These are phyloP conservation scores for Cydia amplana DNA, from an alignment of 1,140 invertebrate species.

Conservation along the genomic window DNA sequence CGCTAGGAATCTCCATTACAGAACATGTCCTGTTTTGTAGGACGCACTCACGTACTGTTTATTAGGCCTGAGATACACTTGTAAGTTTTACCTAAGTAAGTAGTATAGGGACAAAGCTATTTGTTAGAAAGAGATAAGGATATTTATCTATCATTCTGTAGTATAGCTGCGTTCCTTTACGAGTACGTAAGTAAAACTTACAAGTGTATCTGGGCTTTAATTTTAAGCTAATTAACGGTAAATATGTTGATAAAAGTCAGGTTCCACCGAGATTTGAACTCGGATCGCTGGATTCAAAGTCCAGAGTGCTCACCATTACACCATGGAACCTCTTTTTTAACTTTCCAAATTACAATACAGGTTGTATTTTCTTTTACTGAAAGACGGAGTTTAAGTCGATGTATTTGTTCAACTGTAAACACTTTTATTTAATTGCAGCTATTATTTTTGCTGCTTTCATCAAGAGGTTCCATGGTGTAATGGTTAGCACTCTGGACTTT, in stretches of 20 bases:
- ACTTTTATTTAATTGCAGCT: background rate
- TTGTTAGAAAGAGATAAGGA: too few species aligned
- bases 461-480: slow-evolving; percentile 21
- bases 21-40: too few species aligned
- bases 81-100: too few species aligned
- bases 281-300: slow-evolving; percentile 35
- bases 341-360: background rate
- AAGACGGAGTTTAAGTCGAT: background rate
- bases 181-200: too few species aligned
- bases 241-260: background rate
- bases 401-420: slow-evolving; percentile 13
- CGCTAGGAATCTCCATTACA: too few species aligned
- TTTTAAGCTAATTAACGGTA: slow-evolving; percentile 16
- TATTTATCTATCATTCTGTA: too few species aligned
- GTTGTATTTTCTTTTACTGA: too few species aligned
- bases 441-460: background rate
- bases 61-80: too few species aligned
- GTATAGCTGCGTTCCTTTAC: too few species aligned
- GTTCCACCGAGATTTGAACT: slow-evolving; percentile 34
- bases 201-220: too few species aligned
- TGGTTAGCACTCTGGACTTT: slow-evolving; percentile 31
- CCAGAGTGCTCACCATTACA: slow-evolving; percentile 34
- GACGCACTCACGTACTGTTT: too few species aligned
- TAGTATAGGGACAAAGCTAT: too few species aligned
- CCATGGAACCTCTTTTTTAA: slow-evolving; percentile 22